Evolutionary conservation across 2,113 vertebrate species (phyloP).

Genomic region (Dicerorhinus sumatrensis): DNA sequence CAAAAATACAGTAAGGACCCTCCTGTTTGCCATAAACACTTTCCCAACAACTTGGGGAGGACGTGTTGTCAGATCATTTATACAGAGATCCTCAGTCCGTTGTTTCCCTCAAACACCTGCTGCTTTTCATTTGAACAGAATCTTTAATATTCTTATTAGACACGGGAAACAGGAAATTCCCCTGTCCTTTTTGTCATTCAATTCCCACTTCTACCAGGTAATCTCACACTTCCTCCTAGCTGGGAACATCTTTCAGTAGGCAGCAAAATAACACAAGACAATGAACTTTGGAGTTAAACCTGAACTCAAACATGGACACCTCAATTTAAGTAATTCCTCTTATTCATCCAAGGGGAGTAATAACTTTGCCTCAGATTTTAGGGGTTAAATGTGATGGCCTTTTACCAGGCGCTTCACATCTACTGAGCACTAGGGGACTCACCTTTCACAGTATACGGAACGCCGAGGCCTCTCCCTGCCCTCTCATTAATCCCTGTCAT

Average conservation of each 20-base stretch:
- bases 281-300: not conserved
- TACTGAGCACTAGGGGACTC: fast-evolving
- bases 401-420: fast-evolving
- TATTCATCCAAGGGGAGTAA: fast-evolving
- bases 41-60: not conserved
- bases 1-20: too few species aligned
- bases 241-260: not conserved
- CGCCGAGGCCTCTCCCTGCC: not conserved
- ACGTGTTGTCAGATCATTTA: fast-evolving
- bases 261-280: too few species aligned
- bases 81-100: not conserved
- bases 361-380: too few species aligned
- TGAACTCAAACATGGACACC: not conserved
- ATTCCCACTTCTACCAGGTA: not conserved
- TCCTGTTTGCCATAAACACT: too few species aligned
- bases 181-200: not conserved
- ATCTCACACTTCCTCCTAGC: not conserved
- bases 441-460: fast-evolving
- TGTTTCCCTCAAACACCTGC: fast-evolving
- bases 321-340: not conserved
- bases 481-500: fast-evolving
- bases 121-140: not conserved
- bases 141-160: not conserved
- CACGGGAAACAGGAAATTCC: not conserved
- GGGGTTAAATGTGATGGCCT: too few species aligned